Evolutionary conservation across 2,797 vertebrate genomes (phyloP), one percentile per base, ranked within the genome.

Genomic region (Hypotaenidia philippensis): DNA sequence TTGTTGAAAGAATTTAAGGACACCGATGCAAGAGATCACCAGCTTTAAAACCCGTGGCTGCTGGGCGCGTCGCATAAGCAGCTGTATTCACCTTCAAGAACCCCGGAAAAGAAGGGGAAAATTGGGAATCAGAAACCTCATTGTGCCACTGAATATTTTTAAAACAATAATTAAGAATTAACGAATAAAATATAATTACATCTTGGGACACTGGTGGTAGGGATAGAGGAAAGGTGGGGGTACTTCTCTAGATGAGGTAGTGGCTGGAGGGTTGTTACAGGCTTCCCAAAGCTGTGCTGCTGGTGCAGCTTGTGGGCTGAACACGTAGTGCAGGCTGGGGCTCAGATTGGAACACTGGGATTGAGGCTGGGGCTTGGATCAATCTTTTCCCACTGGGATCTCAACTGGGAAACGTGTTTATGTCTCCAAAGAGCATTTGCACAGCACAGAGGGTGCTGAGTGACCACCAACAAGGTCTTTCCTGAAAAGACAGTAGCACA

Each of bases 201-300:
- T 32, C 6, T 17, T 50, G 61, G 53, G 25, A 75, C 45, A 90
- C 15, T 9, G 11, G 20, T 63, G 18, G 0, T n/a, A 13, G 52
- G 20, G 11, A 12, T 1, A 10, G 45, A 38, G 14, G 31, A 75
- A 57, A 75, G 13, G 5, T 1, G 0, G 8, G 41, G 12, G 6
- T 55, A 10, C 3, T 29, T 68, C 41, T 49, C 53, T n/a, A 36
- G 55, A 5, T 12, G 53, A 56, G 29, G 29, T 27, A 31, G 34
- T 31, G 26, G n/a, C 40, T 26, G 57, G 65, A 14, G 20, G 6
- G 26, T 19, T 50, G n/a, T n/a, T 22, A 22, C 19, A 4, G 1
- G 2, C 13, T 20, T 56, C 44, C 26, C 47, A 56, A 23, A 56
- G 11, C 32, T n/a, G 53, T 14, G 21, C 12, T 63, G 22, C 60